phyloP scores from a whole-genome alignment of 2,113 vertebrate species.

The Planiliza haematocheilus region DNA sequence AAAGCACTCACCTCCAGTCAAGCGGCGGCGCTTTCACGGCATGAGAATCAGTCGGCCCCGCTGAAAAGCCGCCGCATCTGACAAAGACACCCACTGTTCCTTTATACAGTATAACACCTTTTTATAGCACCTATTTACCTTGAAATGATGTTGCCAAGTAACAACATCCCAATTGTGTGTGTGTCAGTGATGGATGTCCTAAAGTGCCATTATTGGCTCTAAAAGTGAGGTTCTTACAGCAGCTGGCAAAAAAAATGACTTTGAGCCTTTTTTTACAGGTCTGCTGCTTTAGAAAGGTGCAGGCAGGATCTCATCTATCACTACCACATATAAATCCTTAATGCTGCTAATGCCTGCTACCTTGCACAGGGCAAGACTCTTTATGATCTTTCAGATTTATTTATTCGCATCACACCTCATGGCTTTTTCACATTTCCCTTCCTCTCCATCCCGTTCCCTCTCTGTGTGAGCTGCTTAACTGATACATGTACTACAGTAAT shows the following conservation, averaged over 20 bases:
- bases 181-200: conserved; percentile 52
- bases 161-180: conserved; percentile 59
- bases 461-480: conserved; percentile 59
- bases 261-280: conserved; percentile 18
- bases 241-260: conserved; percentile 37
- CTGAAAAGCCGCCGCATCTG: conserved; percentile 41
- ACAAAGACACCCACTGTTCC: conserved; percentile 54
- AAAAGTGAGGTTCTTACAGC: conserved; percentile 31
- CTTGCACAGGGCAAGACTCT: conserved; percentile 28
- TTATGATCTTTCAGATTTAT: not conserved
- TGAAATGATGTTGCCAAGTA: conserved; percentile 77
- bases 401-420: not conserved
- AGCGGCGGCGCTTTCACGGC: conserved; percentile 32
- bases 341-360: conserved; percentile 20
- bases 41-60: conserved; percentile 33
- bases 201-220: conserved; percentile 47
- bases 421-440: not conserved
- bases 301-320: conserved; percentile 21
- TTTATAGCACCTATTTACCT: conserved; percentile 72
- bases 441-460: conserved; percentile 1
- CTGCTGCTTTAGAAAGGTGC: conserved; percentile 23
- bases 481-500: conserved; percentile 70
- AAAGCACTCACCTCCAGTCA: conserved; percentile 51
- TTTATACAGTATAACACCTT: conserved; percentile 69
- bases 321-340: conserved; percentile 8